Evolutionary conservation across 1,140 invertebrate species (phyloP), one percentile per base, ranked within the genome.

Genomic region (Campoletis sonorensis): DNA sequence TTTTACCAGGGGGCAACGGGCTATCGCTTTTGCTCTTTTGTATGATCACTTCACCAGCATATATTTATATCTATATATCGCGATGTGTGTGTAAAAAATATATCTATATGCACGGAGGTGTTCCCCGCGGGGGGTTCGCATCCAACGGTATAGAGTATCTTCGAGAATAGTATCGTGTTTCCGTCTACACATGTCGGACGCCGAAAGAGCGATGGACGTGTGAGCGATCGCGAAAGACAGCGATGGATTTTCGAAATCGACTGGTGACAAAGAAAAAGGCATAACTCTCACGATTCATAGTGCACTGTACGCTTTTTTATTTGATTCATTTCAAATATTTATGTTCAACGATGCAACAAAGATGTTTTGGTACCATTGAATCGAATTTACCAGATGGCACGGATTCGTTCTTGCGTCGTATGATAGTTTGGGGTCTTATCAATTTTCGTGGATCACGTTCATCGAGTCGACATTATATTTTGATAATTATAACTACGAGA

Each of bases 111-210:
- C 4, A n/a, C 16, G 61, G 13, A 58, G 61, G 23, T 67, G 10
- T 27, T 67, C 80, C 27, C 71, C 79, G 68, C 72, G 68, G 61
- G 82, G 83, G 85, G 54, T 79, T 40, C 23, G n/a, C 33, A 64
- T n/a, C 37, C 58, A 83, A 72, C 79, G 80, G 85, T 87, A 85
- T 87, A 88, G 75, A 87, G 80, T 89, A 85, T 90, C 87, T 90
- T 87, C 79, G 84, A 64, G 70, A 82, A 81, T 78, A 61, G 88
- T 88, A 90, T 91, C 89, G 84, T 88, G 85, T 90, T 91, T 91
- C 90, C 86, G 86, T 88, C 83, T 88, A 86, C 87, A 90, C 89
- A 88, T 87, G 79, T 80, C 61, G 70, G 84, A 81, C 81, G 82
- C 72, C 86, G 80, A 87, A 82, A 83, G 84, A 85, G 51, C 85